Conservation (phyloP, 2,888 invertebrate genomes). For the Synanthedon andrenaeformis region DNA sequence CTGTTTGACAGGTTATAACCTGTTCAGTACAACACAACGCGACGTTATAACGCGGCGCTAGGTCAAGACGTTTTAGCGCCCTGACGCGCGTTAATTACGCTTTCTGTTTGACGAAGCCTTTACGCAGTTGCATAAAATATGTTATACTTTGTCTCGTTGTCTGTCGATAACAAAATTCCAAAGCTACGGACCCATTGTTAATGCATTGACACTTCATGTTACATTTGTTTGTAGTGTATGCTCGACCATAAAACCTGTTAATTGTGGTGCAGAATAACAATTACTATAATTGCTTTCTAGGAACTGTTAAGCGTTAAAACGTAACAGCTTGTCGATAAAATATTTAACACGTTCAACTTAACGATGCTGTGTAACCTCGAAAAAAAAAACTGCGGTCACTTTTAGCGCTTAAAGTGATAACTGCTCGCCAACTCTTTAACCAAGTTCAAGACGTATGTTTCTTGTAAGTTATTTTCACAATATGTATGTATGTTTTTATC, state of each 20-base stretch:
- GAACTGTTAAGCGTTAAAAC: slow-evolving; percentile 10
- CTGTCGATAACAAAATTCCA: slow-evolving; percentile 42
- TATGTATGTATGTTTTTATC: slow-evolving; percentile 8
- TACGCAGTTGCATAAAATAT: slow-evolving; percentile 32
- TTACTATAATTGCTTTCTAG: slow-evolving; percentile 17
- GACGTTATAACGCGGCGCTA: no score
- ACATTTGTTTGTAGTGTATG: slow-evolving; percentile 15
- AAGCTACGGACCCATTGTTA: slow-evolving; percentile 29
- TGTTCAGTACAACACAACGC: no score
- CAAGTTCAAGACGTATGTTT: slow-evolving; percentile 30
- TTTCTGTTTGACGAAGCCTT: no score
- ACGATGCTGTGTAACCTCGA: slow-evolving; percentile 12
- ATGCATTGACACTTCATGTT: slow-evolving; percentile 21
- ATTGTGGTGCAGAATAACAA: slow-evolving; percentile 1
- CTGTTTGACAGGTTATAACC: no score
- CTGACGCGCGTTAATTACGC: no score
- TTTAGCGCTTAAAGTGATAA: slow-evolving; percentile 40
- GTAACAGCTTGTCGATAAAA: slow-evolving; percentile 2
- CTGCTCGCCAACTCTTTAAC: slow-evolving; percentile 30
- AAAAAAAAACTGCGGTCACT: slow-evolving; percentile 9
- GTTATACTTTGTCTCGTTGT: slow-evolving; percentile 26
- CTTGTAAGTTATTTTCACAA: slow-evolving; percentile 29
- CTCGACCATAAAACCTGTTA: slow-evolving; percentile 5
- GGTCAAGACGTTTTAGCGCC: no score
- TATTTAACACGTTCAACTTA: slow-evolving; percentile 12